These are phyloP conservation scores for Melolontha melolontha DNA, from an alignment of 2,888 invertebrate species.

Conservation along the genomic window DNA sequence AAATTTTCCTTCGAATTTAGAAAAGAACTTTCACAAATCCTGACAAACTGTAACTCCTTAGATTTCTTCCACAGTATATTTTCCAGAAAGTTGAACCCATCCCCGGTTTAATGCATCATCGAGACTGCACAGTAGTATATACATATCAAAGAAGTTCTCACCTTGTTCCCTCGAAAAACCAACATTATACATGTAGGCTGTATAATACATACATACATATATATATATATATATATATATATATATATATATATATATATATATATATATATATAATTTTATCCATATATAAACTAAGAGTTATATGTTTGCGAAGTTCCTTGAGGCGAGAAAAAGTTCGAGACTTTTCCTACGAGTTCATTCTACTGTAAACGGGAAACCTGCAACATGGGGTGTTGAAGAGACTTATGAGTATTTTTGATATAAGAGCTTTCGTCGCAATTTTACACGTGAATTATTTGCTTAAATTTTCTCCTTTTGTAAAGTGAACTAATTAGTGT, in stretches of 20 bases:
- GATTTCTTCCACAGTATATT: conserved; percentile 12
- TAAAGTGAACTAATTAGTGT: too few species aligned
- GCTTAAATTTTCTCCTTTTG: too few species aligned
- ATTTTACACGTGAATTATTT: conserved; percentile 5
- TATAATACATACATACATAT: conserved; percentile 18
- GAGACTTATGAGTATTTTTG: conserved; percentile 33
- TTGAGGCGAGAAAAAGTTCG: conserved; percentile 26
- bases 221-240: neutral
- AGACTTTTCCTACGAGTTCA: conserved; percentile 28
- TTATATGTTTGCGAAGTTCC: conserved; percentile 36
- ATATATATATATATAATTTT: neutral
- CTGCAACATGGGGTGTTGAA: conserved; percentile 13
- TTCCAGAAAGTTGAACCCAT: conserved; percentile 19
- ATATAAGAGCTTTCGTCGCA: conserved; percentile 19
- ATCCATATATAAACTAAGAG: conserved; percentile 9
- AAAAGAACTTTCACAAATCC: too few species aligned
- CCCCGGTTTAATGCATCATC: conserved; percentile 12
- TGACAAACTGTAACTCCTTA: too few species aligned
- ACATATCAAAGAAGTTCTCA: conserved; percentile 32
- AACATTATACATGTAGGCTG: conserved; percentile 31
- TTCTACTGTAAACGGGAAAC: conserved; percentile 31
- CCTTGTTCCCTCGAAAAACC: conserved; percentile 17
- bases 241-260: conserved; percentile 26
- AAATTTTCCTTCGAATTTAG: too few species aligned
- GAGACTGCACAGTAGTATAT: conserved; percentile 23